A percentile compares a stretch with the other conserved stretches of the same genome.
These are phyloP conservation scores for Trichoplusia ni DNA, from an alignment of 1,140 invertebrate genomes.

Conservation along the genomic window DNA sequence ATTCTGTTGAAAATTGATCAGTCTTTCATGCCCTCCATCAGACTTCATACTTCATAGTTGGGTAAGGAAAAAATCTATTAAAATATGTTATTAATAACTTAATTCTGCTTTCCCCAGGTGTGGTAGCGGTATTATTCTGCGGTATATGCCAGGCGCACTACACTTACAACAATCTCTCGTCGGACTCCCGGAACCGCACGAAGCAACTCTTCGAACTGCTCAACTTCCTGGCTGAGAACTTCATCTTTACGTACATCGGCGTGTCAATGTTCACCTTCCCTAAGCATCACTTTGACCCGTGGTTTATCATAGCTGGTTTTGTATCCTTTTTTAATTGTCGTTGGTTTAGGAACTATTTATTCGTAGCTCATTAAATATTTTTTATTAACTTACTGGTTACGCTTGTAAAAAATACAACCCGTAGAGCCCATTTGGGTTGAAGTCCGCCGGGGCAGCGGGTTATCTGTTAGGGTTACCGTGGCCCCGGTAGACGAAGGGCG, in stretches of 20 bases:
- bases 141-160: conserved; percentile 99
- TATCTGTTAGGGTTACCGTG: too few relatives aligned
- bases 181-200: conserved; percentile 93
- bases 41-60: too few relatives aligned
- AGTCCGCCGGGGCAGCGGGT: too few relatives aligned
- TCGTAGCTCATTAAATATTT: too few relatives aligned
- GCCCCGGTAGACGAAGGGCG: too few relatives aligned
- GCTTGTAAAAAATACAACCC: too few relatives aligned
- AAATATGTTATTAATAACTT: background rate
- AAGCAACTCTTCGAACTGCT: conserved; percentile 97
- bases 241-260: conserved; percentile 99
- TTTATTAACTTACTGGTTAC: too few relatives aligned
- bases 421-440: too few relatives aligned
- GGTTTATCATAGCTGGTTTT: conserved; percentile 96
- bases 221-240: conserved; percentile 99
- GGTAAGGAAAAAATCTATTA: too few relatives aligned
- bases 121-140: conserved; percentile 98
- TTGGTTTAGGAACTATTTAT: too few relatives aligned
- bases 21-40: too few relatives aligned
- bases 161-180: conserved; percentile 98
- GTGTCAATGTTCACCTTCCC: conserved; percentile 99
- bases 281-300: conserved; percentile 95
- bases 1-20: too few relatives aligned
- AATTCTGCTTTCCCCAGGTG: conserved; percentile 84
- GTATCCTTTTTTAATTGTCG: conserved; percentile 89